Evolutionary conservation across 2,797 vertebrate genomes (phyloP).

Genomic region (Catharus ustulatus): DNA sequence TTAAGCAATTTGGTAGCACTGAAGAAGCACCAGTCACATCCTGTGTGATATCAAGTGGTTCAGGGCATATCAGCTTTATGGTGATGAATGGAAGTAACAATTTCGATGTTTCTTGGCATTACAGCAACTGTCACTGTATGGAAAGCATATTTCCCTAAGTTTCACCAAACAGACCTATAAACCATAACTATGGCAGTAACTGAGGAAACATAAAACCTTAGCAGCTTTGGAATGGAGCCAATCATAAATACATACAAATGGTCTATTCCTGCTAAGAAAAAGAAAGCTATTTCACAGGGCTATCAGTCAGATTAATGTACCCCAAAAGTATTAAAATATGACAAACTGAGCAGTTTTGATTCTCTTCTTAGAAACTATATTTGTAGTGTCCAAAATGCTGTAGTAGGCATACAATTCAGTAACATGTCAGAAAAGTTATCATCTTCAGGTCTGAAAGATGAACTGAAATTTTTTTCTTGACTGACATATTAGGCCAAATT

Average conservation of each 20-base stretch:
- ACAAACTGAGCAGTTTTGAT: not conserved
- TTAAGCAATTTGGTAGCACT: not conserved
- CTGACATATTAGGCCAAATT: not conserved
- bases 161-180: not conserved
- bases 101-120: not conserved
- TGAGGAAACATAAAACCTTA: not conserved
- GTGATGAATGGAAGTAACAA: not conserved
- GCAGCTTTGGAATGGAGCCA: not conserved
- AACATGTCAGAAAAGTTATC: not conserved
- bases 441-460: not conserved
- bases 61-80: not conserved
- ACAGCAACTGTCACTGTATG: not conserved
- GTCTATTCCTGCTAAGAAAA: not conserved
- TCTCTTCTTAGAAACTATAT: not conserved
- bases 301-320: constrained; percentile 9
- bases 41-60: not conserved
- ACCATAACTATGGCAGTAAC: not conserved
- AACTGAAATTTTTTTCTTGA: not conserved
- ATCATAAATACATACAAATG: constrained; percentile 18
- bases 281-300: not conserved
- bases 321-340: not conserved
- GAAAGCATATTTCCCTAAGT: not conserved
- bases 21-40: not conserved
- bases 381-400: not conserved
- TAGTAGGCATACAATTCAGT: not conserved